Evolutionary conservation across 2,113 vertebrate species (phyloP).

Genomic region (Gobiocypris rarus): DNA sequence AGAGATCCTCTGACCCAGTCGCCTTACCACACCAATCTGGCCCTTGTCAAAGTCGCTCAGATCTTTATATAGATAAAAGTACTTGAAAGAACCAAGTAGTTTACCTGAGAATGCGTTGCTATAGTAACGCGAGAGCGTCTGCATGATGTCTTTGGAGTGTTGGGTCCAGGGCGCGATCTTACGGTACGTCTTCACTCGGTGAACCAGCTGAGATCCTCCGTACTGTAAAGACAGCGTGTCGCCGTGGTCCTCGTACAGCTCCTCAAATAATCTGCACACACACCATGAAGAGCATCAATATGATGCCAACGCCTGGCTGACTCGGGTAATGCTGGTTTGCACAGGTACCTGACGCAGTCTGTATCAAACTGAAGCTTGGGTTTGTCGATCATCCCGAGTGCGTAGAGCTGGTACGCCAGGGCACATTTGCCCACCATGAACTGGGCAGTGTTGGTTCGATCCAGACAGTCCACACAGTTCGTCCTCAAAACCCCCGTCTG

Average conservation of each 20-base stretch:
- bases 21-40: too few relatives aligned
- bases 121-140: constrained; percentile 94
- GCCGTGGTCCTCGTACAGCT: constrained; percentile 98
- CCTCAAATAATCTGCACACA: constrained; percentile 89
- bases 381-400: constrained; percentile 93
- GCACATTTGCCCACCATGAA: constrained; percentile 99
- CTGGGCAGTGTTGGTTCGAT: constrained; percentile 95
- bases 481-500: constrained; percentile 94
- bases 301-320: not conserved
- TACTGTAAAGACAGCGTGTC: constrained; percentile 96
- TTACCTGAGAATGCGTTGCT: constrained; percentile 98
- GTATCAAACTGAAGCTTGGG: constrained; percentile 96
- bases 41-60: too few relatives aligned
- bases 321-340: not conserved
- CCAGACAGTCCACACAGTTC: constrained; percentile 96
- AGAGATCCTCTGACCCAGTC: too few relatives aligned
- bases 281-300: not conserved
- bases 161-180: constrained; percentile 98
- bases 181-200: constrained; percentile 96
- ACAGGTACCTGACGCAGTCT: constrained; percentile 88
- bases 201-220: constrained; percentile 96
- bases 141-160: constrained; percentile 98
- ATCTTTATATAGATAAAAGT: too few relatives aligned
- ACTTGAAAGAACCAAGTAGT: not conserved
- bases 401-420: constrained; percentile 94